These are phyloP conservation scores for Echeneis naucrates DNA, from an alignment of 2,797 vertebrate species.

Conservation along the genomic window DNA sequence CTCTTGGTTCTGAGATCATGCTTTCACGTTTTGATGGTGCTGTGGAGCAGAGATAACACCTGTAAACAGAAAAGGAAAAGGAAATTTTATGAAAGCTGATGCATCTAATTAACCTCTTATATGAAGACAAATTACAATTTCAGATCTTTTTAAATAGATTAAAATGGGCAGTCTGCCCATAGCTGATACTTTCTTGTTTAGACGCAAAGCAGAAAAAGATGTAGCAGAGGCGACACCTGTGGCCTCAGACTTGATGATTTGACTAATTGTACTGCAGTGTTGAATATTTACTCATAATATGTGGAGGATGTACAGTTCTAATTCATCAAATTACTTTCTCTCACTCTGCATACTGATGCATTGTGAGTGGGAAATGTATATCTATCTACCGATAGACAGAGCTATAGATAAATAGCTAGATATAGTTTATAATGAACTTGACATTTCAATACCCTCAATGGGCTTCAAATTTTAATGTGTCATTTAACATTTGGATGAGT, in stretches of 20 bases:
- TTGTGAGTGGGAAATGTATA: slow-evolving; percentile 24
- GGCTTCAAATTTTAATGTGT: slow-evolving; percentile 48
- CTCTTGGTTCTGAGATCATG: slow-evolving; percentile 54
- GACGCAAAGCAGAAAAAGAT: slow-evolving; percentile 12
- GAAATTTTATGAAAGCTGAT: slow-evolving; percentile 44
- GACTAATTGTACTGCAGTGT: slow-evolving; percentile 49
- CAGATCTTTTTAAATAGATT: slow-evolving; percentile 50
- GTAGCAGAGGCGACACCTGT: slow-evolving; percentile 38
- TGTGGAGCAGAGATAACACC: slow-evolving; percentile 60
- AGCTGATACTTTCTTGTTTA: slow-evolving; percentile 39
- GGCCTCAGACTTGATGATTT: slow-evolving; percentile 34
- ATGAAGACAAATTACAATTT: slow-evolving; percentile 57
- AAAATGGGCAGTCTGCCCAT: slow-evolving; percentile 37
- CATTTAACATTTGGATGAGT: slow-evolving; percentile 52
- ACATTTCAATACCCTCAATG: slow-evolving; percentile 27
- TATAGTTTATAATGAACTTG: slow-evolving; percentile 17
- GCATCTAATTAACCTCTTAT: slow-evolving; percentile 45
- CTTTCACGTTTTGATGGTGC: slow-evolving; percentile 56
- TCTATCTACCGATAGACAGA: slow-evolving; percentile 1
- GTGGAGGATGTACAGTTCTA: slow-evolving; percentile 36
- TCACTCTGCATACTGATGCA: slow-evolving; percentile 38
- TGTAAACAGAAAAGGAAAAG: slow-evolving; percentile 48
- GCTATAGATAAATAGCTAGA: neutral
- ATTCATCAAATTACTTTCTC: slow-evolving; percentile 45
- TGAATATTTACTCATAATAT: slow-evolving; percentile 51